Conservation (phyloP, 2,888 invertebrate species). For the Hartigia nigra region DNA sequence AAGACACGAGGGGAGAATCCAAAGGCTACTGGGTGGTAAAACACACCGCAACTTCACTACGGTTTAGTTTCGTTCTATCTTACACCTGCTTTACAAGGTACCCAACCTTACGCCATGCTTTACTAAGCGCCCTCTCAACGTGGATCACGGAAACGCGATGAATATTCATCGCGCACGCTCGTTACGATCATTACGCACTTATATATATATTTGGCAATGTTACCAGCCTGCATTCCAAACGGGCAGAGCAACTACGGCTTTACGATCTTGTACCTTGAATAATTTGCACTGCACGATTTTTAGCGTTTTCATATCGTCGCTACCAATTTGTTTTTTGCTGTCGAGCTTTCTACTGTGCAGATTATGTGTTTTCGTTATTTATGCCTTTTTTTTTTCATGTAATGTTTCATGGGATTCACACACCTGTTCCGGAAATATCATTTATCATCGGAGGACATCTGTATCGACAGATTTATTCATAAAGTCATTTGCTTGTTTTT, state of each 20-base stretch:
- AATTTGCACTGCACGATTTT: neutral
- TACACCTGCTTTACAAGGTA: slow-evolving; percentile 52
- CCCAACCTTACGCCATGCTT: neutral
- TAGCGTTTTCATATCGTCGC: neutral
- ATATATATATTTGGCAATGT: neutral
- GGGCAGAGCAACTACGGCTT: neutral
- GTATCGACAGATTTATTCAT: neutral
- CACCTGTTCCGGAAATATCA: neutral
- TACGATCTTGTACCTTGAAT: neutral
- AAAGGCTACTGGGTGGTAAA: slow-evolving; percentile 52
- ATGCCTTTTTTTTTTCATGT: neutral
- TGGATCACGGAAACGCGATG: slow-evolving; percentile 26
- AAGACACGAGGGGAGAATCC: slow-evolving; percentile 44
- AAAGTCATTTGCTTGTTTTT: neutral
- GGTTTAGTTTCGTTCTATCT: slow-evolving; percentile 24
- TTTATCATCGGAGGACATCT: neutral
- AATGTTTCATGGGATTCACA: neutral
- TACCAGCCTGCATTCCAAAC: neutral
- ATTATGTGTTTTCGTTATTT: neutral
- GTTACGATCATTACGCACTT: slow-evolving; percentile 1
- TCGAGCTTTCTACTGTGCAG: neutral
- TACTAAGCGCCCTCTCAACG: neutral
- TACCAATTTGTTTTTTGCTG: neutral
- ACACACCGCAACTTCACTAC: slow-evolving; percentile 28
- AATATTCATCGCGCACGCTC: slow-evolving; percentile 35